Evolutionary conservation across 2,113 vertebrate species (phyloP).

Genomic region (Manacus vitellinus): DNA sequence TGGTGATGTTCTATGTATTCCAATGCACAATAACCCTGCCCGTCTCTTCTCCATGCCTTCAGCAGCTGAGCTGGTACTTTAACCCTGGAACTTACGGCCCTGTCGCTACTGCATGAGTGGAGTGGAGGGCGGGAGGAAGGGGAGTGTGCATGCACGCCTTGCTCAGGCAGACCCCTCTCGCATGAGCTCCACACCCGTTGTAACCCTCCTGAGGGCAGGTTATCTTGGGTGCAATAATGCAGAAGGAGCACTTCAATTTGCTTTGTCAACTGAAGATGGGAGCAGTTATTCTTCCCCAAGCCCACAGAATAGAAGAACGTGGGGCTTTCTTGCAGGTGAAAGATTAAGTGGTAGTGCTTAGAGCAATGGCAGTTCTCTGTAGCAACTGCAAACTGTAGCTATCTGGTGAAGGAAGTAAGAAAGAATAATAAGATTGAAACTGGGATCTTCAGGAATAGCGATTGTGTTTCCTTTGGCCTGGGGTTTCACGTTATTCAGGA

Average conservation of each 20-base stretch:
- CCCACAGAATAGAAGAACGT: background rate
- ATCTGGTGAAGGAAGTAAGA: background rate
- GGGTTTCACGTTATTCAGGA: background rate
- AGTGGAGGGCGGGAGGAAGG: background rate
- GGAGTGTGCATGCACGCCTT: constrained; percentile 58
- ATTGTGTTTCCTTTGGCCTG: background rate
- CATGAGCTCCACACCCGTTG: constrained; percentile 51
- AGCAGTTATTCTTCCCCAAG: background rate
- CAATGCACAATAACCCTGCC: constrained; percentile 72
- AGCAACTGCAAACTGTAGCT: background rate
- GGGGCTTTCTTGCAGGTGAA: background rate
- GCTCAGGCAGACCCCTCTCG: constrained; percentile 45
- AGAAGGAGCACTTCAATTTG: background rate
- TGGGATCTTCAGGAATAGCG: background rate
- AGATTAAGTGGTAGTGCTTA: background rate
- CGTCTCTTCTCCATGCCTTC: constrained; percentile 61
- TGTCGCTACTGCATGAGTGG: constrained; percentile 73
- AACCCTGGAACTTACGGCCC: constrained; percentile 67
- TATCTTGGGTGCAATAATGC: background rate
- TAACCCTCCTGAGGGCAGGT: background rate
- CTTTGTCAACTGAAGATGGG: background rate
- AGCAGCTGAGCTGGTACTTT: constrained; percentile 72
- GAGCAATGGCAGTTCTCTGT: background rate
- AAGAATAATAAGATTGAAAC: background rate
- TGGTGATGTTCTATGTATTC: constrained; percentile 72